Evolutionary conservation across 2,113 vertebrate species (phyloP).

Genomic region (Paralichthys olivaceus): DNA sequence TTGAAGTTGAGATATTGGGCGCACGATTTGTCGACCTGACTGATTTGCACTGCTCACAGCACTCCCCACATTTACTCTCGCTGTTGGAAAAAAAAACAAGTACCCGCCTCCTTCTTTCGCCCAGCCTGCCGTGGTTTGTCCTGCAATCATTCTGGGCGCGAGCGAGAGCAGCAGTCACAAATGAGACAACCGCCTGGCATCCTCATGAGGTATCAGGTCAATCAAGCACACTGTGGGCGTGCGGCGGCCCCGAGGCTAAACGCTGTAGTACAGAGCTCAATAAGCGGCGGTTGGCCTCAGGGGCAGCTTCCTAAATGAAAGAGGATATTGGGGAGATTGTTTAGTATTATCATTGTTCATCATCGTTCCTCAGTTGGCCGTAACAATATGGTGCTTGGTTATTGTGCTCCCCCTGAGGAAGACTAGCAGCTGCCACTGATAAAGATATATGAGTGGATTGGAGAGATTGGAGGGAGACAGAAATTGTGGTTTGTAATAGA

Average conservation of each 20-base stretch:
- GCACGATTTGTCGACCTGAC: neutral
- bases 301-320: conserved; percentile 64
- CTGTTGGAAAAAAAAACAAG: conserved; percentile 45
- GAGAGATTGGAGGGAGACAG: conserved; percentile 11
- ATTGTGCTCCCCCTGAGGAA: conserved; percentile 46
- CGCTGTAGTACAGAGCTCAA: conserved; percentile 25
- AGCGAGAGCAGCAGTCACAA: conserved; percentile 1
- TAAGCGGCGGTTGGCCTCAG: conserved; percentile 45
- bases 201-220: conserved; percentile 40
- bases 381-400: conserved; percentile 38
- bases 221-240: conserved; percentile 31
- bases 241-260: conserved; percentile 36
- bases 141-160: conserved; percentile 19
- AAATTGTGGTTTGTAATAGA: neutral
- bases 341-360: conserved; percentile 56
- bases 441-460: conserved; percentile 45
- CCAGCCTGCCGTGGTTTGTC: neutral
- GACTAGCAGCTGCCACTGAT: conserved; percentile 59
- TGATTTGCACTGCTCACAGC: conserved; percentile 1
- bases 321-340: conserved; percentile 66
- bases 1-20: conserved; percentile 8
- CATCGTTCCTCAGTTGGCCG: conserved; percentile 24
- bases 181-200: conserved; percentile 32
- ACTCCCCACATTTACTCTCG: neutral
- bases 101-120: neutral